Base-by-base conservation (phyloP, 2,113 vertebrate species). In the Tenrec ecaudatus region DNA sequence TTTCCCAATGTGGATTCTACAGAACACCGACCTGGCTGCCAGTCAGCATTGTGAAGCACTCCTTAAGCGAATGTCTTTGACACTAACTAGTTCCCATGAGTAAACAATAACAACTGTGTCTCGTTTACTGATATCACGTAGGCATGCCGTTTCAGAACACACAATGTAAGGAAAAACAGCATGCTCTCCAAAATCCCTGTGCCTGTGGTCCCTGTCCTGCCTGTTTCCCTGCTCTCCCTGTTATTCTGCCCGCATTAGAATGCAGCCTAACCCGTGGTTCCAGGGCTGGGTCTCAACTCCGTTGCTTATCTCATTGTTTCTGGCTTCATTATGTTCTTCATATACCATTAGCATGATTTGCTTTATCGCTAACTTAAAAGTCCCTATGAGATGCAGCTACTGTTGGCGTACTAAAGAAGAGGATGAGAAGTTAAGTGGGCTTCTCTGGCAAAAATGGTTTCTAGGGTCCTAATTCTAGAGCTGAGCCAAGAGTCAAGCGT, bases 141-240 rank as follows among this genome's bases (percentile, higher is more conserved):
- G 31, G 53, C 77, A 27, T 73, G 29, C 33, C n/a, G 84, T 62
- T 87, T 73, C 76, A 36, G 60, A 92, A 73, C 64, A 92, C 75
- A 81, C 33, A 75, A 73, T 23, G 53, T 11, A 38, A 75, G 25
- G 31, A 47, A 87, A 36, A 11, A 33, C 25, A 75, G 17, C 17
- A 36, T 14, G 31, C 36, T 66, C 53, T 75, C 76, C 3, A 22
- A 3, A 60, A 6, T 82, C 16, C n/a, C n/a, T 68, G 9, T 27
- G 57, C 62, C 15, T 25, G 79, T 68, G 83, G 66, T 53, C 82
- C 71, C 8, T 0, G 14, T 66, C 66, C 47, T 33, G 57, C 64
- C 3, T 23, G 4, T 11, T 69, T 36, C 57, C 58, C 75, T 64
- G 9, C 43, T 36, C 62, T 22, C 27, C 12, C 53, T 47, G n/a